Percentiles rank a stretch among this genome's conserved stretches.
Evolutionary conservation across 23 tunicate genomes (phyloP).

Genomic region (Halocynthia roretzi): DNA sequence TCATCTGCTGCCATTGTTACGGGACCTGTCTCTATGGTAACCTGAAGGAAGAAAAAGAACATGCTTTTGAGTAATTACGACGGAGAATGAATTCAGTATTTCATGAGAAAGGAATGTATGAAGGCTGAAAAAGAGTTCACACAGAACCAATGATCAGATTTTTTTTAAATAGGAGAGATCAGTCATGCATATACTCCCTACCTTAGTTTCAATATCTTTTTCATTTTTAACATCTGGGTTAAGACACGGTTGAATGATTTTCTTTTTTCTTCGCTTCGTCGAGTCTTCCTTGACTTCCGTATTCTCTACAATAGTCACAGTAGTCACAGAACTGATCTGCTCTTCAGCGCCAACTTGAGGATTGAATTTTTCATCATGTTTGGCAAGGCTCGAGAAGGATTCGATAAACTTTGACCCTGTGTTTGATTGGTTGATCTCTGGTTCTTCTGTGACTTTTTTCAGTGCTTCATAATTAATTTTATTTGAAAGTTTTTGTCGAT

Average conservation of each 20-base stretch:
- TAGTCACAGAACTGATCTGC: not conserved
- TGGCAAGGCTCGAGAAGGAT: slow-evolving; percentile 14
- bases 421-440: not conserved
- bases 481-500: slow-evolving; percentile 59
- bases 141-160: no score
- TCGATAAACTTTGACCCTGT: slow-evolving; percentile 17
- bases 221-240: no score
- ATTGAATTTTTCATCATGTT: not conserved
- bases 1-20: slow-evolving; percentile 11
- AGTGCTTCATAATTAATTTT: slow-evolving; percentile 88
- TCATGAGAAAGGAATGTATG: no score
- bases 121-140: no score
- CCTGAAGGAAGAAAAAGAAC: no score
- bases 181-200: no score
- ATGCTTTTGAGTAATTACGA: no score
- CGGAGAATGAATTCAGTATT: no score
- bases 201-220: no score
- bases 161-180: no score
- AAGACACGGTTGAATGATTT: slow-evolving; percentile 9
- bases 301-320: slow-evolving; percentile 5
- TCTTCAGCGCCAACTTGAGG: not conserved
- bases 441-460: slow-evolving; percentile 11
- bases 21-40: slow-evolving; percentile 18
- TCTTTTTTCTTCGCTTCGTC: slow-evolving; percentile 1
- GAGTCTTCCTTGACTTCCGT: not conserved